Base-by-base conservation (phyloP, 2,888 invertebrate genomes). In the Craniophora ligustri region DNA sequence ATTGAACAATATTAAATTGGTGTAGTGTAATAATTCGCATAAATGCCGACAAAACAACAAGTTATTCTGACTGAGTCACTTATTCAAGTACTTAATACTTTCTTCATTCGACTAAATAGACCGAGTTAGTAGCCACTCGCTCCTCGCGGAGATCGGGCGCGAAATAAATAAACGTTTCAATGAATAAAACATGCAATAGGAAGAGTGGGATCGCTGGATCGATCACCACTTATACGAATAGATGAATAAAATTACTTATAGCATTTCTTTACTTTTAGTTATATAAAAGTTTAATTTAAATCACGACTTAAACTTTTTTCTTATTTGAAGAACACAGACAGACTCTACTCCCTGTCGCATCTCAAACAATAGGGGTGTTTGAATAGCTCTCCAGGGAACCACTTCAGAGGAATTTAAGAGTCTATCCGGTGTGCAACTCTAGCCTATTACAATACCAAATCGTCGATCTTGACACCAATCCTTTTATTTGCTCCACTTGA, bases 151-250 rank as follows among this genome's bases (percentile, higher is more conserved):
- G 19, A 57, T 38, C 39, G 38, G 36, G 46, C 42, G 50, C 19
- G 32, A 62, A 59, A 67, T 67, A 62, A 70, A 66, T 64, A 62
- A 70, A 66, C 62, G 67, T 44, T 23, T 26, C 49, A 38, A 84
- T 91, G 88, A 87, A 91, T 91, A 89, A 90, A 70, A 78, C 81
- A 91, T 89, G 81, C 78, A 91, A 89, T 91, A 86, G 72, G 64
- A 76, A 67, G 75, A 87, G 80, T 75, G 83, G 58, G 35, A 61
- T 49, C 63, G 47, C 44, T 49, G 14, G 16, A n/a, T n/a, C n/a
- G 16, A 15, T 47, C 23, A 3, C 23, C 44, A 36, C 51, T 57
- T n/a, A n/a, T n/a, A n/a, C n/a, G 62, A 62, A 65, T 70, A 64
- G 64, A 58, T 50, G 39, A 50, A 51, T 21, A 4, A 2, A 39